phyloP scores from a whole-genome alignment of 2,797 vertebrate species.

The Pterois miles region DNA sequence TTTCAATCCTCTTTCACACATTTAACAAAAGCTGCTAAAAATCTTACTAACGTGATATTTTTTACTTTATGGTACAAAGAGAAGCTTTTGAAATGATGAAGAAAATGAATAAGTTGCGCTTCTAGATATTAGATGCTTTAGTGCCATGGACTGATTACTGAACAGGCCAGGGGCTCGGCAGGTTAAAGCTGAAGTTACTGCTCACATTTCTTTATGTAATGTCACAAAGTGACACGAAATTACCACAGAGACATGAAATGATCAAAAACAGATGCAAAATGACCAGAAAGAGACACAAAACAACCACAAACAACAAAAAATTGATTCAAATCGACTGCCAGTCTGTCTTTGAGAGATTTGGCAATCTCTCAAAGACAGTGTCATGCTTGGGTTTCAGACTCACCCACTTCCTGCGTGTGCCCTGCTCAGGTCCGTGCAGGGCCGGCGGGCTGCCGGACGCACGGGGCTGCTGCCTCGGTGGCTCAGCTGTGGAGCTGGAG shows the following conservation, averaged over 20 bases:
- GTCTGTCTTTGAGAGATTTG: too few species aligned
- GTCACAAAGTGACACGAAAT: too few species aligned
- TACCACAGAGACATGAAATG: too few species aligned
- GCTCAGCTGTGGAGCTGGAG: constrained; percentile 39
- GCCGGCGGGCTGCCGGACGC: constrained; percentile 13
- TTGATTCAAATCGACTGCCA: background rate
- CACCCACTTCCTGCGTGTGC: constrained; percentile 74
- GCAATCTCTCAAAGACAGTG: too few species aligned
- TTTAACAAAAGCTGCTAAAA: too few species aligned
- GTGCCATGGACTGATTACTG: background rate
- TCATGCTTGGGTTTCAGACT: constrained; percentile 53
- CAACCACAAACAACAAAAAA: background rate
- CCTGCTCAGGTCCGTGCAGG: constrained; percentile 43
- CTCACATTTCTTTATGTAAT: too few species aligned
- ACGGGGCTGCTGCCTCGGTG: constrained; percentile 26
- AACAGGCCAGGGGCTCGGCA: background rate
- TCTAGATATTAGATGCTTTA: background rate
- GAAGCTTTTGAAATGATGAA: background rate
- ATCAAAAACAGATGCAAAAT: background rate
- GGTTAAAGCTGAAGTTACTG: too few species aligned
- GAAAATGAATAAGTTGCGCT: background rate
- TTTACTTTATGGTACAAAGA: background rate
- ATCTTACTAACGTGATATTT: background rate
- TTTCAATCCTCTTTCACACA: background rate
- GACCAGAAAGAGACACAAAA: background rate